Percentiles rank a stretch among this genome's conserved stretches.
phyloP scores from a whole-genome alignment of 2,797 vertebrate genomes.

The Lacerta viridis region DNA sequence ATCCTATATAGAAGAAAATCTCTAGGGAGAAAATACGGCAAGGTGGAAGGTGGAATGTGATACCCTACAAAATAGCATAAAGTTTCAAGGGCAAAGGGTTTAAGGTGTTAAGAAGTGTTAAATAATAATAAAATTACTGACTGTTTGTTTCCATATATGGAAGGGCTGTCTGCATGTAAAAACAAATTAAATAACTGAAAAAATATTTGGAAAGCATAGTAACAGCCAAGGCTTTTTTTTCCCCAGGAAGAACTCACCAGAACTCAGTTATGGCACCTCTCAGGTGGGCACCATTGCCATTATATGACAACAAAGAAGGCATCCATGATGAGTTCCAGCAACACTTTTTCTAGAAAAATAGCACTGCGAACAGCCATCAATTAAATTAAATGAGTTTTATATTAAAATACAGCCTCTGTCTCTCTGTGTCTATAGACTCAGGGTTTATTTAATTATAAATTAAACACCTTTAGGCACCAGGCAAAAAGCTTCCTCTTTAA shows the following conservation, averaged over 20 bases:
- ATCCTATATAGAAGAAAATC: background rate
- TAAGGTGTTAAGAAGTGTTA: background rate
- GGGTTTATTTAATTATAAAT: no score
- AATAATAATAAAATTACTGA: background rate
- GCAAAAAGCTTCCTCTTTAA: no score
- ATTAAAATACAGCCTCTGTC: background rate
- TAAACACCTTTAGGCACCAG: no score
- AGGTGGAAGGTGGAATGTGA: background rate
- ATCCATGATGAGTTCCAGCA: no score
- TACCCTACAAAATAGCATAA: background rate
- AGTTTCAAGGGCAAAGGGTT: background rate
- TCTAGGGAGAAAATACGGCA: background rate
- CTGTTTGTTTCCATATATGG: background rate
- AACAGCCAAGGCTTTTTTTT: background rate
- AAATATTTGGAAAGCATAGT: background rate
- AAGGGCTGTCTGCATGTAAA: no score
- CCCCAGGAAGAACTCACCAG: no score
- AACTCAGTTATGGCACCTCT: no score
- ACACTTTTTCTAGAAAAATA: no score
- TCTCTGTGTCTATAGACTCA: background rate
- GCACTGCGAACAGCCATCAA: background rate
- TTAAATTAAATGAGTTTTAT: background rate
- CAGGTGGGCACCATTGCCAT: no score
- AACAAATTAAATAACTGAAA: background rate
- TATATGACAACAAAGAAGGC: no score